phyloP scores from a whole-genome alignment of 2,113 vertebrate species.

The Notechis scutatus region DNA sequence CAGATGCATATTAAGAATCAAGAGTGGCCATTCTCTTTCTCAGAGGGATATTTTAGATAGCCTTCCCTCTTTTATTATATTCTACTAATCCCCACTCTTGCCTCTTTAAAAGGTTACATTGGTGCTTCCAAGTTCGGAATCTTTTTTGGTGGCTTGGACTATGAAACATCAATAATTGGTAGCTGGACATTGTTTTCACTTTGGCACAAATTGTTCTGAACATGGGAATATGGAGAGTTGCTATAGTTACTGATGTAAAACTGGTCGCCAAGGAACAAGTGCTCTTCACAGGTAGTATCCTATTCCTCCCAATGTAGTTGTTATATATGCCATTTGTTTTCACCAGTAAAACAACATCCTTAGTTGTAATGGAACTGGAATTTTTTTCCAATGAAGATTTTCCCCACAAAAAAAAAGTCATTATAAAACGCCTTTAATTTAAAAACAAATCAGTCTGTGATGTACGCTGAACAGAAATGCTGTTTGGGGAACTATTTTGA shows the following conservation, averaged over 20 bases:
- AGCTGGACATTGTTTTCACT: constrained; percentile 16
- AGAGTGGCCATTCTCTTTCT: neutral
- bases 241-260: constrained; percentile 27
- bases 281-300: neutral
- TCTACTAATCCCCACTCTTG: neutral
- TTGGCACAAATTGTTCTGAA: constrained; percentile 28
- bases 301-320: neutral
- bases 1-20: neutral
- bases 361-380: neutral
- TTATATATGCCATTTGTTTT: neutral
- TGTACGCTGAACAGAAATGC: neutral
- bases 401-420: neutral
- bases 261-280: neutral
- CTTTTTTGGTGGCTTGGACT: neutral
- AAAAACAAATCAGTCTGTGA: neutral
- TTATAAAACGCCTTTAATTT: neutral
- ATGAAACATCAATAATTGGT: constrained; percentile 1
- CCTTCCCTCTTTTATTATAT: neutral
- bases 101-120: neutral
- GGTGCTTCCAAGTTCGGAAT: neutral
- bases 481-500: neutral
- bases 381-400: neutral
- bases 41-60: neutral
- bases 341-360: neutral
- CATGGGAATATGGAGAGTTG: constrained; percentile 10